A percentile compares a stretch with the other conserved stretches of the same genome.
Conservation (phyloP, 2,797 vertebrate species). For the Lepilemur septentrionalis region DNA sequence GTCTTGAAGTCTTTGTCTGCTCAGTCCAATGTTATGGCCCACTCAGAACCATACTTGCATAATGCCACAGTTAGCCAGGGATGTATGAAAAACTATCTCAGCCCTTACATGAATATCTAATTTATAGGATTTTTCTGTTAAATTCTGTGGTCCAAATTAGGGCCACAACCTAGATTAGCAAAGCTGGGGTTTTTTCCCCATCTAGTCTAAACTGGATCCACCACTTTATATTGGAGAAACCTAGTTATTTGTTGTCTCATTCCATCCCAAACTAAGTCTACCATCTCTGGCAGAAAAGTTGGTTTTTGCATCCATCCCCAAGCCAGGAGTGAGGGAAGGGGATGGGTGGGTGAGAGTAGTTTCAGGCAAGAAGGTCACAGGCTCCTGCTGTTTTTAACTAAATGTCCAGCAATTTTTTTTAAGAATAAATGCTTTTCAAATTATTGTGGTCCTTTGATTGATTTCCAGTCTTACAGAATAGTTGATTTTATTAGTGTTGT, state of each 20-base stretch:
- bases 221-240: not conserved
- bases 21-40: too few species aligned
- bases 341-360: not conserved
- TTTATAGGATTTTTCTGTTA: not conserved
- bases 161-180: not conserved
- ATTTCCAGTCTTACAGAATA: not conserved
- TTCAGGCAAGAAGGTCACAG: not conserved
- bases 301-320: not conserved
- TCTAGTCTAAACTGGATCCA: not conserved
- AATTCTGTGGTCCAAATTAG: not conserved
- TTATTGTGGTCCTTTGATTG: not conserved
- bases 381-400: not conserved
- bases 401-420: not conserved
- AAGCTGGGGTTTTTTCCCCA: not conserved
- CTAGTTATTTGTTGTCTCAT: not conserved
- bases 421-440: not conserved
- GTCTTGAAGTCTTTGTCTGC: not conserved
- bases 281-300: not conserved
- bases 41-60: not conserved
- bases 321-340: too few species aligned
- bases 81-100: not conserved
- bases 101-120: not conserved
- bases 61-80: not conserved
- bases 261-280: not conserved
- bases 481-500: not conserved